Base-by-base conservation (phyloP, 1,140 invertebrate species). In the Panulirus ornatus region DNA sequence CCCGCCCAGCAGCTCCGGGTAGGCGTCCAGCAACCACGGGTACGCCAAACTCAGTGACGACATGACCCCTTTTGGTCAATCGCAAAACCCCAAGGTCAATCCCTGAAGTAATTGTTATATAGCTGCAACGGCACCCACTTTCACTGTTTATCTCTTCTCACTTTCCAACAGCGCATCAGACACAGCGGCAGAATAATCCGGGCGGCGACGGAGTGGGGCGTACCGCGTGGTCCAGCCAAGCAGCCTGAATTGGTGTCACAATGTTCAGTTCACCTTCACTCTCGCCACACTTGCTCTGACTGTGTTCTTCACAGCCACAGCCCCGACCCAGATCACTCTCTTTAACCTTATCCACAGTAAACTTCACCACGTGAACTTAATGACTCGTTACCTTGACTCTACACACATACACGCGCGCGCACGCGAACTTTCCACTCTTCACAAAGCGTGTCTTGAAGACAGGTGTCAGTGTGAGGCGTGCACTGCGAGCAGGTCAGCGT, bases 21-120 rank as follows among this genome's bases (percentile, higher is more conserved):
- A 91, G 75, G 91, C 91, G 79, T 91, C 91, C 44, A 91, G 66
- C 9, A 91, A 83, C 91, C 91, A 91, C 30, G 91, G 91, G 66
- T 91, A 89, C 44, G 91, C 82, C 30, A 91, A 63, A 30, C 86
- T 91, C 58, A 89, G 51, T 19, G 88, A 54, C 27, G 88, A 89
- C 87, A 89, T 89, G 19, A 38, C 70, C 40, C 44, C 58, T 27
- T 66, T 66, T 6, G 11, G 44, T 58, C 34, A n/a, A n/a, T n/a
- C n/a, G n/a, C n/a, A n/a, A n/a, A 5, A 58, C 34, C 6, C 38
- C 81, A 27, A 40, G 30, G 58, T 58, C 36, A 27, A 51, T 38
- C 38, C 19, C 16, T 40, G 30, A 40, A 66, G 58, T 66, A 66
- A 30, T 66, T n/a, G n/a, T n/a, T 30, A 66, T 30, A 66, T 66